Percentiles rank a stretch among this genome's conserved stretches.
Evolutionary conservation across 2,888 invertebrate genomes (phyloP).

Genomic region (Onchidella celtica): DNA sequence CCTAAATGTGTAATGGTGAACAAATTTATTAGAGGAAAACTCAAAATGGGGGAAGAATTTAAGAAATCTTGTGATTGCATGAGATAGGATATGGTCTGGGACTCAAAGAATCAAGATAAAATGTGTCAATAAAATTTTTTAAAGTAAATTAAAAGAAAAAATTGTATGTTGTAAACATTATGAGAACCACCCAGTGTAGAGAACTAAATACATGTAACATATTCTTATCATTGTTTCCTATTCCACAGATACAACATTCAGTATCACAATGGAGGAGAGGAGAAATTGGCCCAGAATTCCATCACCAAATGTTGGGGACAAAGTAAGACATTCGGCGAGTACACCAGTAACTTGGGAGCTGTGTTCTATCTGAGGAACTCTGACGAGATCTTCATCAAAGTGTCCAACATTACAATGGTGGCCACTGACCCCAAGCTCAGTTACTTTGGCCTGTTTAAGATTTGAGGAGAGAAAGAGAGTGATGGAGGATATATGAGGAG

Average conservation of each 20-base stretch:
- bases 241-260: slow-evolving; percentile 68
- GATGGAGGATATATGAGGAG: not conserved
- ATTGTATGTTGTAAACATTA: too few relatives aligned
- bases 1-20: too few relatives aligned
- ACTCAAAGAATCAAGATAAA: too few relatives aligned
- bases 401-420: slow-evolving; percentile 71
- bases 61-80: too few relatives aligned
- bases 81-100: too few relatives aligned
- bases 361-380: slow-evolving; percentile 71
- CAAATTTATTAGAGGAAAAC: too few relatives aligned
- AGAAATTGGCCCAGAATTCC: slow-evolving; percentile 71
- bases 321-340: slow-evolving; percentile 72
- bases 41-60: too few relatives aligned
- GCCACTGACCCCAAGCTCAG: slow-evolving; percentile 70
- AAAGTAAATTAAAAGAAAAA: too few relatives aligned
- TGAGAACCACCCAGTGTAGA: too few relatives aligned
- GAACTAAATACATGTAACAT: not conserved
- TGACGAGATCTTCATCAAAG: slow-evolving; percentile 75
- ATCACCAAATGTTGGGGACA: slow-evolving; percentile 73
- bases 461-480: slow-evolving; percentile 28
- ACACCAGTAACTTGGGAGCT: slow-evolving; percentile 75
- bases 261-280: slow-evolving; percentile 73
- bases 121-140: too few relatives aligned
- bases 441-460: slow-evolving; percentile 73
- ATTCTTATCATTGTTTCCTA: not conserved